Conservation (phyloP, 1,140 invertebrate genomes). For the Stenopsyche tienmushanensis region DNA sequence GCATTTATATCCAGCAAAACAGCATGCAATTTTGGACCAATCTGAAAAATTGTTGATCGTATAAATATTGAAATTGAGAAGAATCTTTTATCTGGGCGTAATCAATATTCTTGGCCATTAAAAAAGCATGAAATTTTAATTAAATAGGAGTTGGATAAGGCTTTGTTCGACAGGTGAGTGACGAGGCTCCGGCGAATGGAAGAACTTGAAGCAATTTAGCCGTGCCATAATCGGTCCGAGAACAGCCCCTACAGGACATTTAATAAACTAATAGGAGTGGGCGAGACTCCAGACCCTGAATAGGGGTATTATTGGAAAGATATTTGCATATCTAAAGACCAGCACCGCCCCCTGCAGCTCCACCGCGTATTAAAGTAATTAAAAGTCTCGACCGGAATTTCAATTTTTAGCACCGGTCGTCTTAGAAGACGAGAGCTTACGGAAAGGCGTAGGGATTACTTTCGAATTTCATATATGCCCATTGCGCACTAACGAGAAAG, state of each 20-base stretch:
- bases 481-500: constrained; percentile 26
- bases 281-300: constrained; percentile 18
- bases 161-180: not conserved
- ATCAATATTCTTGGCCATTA: no score
- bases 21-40: no score
- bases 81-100: no score
- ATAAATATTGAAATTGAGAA: no score
- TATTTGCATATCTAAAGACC: constrained; percentile 41
- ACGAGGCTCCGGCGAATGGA: no score
- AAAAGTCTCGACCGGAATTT: constrained; percentile 38
- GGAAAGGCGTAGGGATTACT: no score
- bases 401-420: constrained; percentile 28
- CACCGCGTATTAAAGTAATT: constrained; percentile 38
- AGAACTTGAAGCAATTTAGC: not conserved
- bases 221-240: constrained; percentile 9
- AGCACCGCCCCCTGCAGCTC: constrained; percentile 26
- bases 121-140: no score
- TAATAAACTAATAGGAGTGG: constrained; percentile 36
- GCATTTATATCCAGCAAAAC: no score
- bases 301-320: constrained; percentile 39
- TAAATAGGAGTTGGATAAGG: not conserved
- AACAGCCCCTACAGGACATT: constrained; percentile 25
- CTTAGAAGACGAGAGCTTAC: not conserved
- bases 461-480: no score
- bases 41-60: no score